phyloP scores from a whole-genome alignment of 2,113 vertebrate species.

The Pagrus major region DNA sequence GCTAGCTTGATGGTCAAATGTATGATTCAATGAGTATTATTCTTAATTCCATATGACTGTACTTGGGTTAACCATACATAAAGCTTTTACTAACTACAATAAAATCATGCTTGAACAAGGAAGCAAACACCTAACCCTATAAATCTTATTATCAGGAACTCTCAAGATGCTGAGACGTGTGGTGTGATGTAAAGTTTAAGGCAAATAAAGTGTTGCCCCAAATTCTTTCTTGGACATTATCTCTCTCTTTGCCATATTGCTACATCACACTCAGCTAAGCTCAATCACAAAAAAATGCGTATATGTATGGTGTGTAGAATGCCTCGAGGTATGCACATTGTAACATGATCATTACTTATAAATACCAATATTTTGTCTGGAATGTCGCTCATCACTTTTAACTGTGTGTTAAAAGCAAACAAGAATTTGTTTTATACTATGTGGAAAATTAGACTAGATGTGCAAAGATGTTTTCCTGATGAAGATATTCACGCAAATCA shows the following conservation, averaged over 20 bases:
- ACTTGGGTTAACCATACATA: neutral
- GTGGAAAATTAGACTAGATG: neutral
- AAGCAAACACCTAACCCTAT: neutral
- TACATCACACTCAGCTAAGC: conserved; percentile 16
- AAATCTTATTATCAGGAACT: neutral
- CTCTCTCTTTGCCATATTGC: neutral
- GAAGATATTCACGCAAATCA: neutral
- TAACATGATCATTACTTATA: neutral
- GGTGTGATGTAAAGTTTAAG: conserved; percentile 4
- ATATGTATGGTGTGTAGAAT: neutral
- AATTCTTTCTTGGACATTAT: neutral
- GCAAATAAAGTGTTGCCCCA: neutral
- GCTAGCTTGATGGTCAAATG: neutral
- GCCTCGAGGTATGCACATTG: conserved; percentile 10
- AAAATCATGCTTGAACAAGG: neutral
- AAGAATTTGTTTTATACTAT: neutral
- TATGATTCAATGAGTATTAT: neutral
- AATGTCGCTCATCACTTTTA: conserved; percentile 26
- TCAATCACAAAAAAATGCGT: neutral
- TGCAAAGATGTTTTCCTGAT: neutral
- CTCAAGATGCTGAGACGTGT: neutral
- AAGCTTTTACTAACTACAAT: conserved; percentile 1
- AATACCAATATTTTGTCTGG: neutral
- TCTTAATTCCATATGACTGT: conserved; percentile 3
- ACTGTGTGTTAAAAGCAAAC: neutral